phyloP scores from a whole-genome alignment of 2,888 invertebrate species.

The Augiades crinisus region DNA sequence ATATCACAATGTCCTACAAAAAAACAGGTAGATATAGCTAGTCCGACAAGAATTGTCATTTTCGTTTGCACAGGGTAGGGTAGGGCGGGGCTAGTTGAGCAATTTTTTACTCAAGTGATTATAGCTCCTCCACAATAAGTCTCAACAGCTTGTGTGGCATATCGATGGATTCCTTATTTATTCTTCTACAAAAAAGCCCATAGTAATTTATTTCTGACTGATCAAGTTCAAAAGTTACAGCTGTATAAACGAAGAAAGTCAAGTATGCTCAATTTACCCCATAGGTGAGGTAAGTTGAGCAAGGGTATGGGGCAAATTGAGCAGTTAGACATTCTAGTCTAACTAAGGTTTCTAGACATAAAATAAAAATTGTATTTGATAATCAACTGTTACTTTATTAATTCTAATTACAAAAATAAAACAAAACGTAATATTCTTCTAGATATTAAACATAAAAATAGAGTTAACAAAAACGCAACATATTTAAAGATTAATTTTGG shows the following conservation, averaged over 20 bases:
- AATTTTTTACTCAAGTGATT: no score
- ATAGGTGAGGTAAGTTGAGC: slow-evolving; percentile 39
- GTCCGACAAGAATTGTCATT: no score
- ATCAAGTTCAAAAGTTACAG: slow-evolving; percentile 35
- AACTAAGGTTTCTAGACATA: slow-evolving; percentile 1
- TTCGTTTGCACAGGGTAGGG: no score
- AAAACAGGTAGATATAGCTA: no score
- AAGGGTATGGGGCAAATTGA: slow-evolving; percentile 37
- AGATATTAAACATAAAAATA: no score
- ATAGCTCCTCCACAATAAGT: slow-evolving; percentile 30
- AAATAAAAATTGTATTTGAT: slow-evolving; percentile 5
- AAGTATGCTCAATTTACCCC: slow-evolving; percentile 37
- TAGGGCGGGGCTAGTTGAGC: slow-evolving; percentile 32
- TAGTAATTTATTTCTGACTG: slow-evolving; percentile 27
- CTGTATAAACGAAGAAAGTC: slow-evolving; percentile 35
- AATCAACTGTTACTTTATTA: slow-evolving; percentile 23
- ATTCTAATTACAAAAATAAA: no score
- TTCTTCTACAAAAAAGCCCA: slow-evolving; percentile 28
- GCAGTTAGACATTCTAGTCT: slow-evolving; percentile 30
- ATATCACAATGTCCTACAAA: no score
- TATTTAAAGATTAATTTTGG: slow-evolving; percentile 4
- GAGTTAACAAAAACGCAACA: no score
- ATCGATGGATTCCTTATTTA: slow-evolving; percentile 30
- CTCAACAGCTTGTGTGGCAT: slow-evolving; percentile 19
- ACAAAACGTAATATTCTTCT: no score